Evolutionary conservation across 2,113 vertebrate genomes (phyloP).

Genomic region (Neofelis nebulosa): DNA sequence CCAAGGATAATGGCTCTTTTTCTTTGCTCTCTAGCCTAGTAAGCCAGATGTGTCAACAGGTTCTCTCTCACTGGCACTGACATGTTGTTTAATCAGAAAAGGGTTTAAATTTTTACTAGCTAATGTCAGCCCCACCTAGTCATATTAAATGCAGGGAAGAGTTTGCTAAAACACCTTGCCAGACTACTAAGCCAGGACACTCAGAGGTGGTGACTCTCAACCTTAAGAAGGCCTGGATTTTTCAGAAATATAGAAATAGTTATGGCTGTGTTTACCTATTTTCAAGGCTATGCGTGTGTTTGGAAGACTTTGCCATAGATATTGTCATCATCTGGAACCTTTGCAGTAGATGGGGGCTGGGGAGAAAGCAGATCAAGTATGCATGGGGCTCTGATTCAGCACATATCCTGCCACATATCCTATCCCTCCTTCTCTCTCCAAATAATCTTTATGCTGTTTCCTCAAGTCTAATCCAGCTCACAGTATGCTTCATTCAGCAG

Average conservation of each 20-base stretch:
- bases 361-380: not conserved
- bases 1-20: not conserved
- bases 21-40: not conserved
- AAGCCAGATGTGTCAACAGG: conserved; percentile 3
- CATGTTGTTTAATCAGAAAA: conserved; percentile 50
- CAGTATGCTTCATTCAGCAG: not conserved
- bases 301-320: not conserved
- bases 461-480: not conserved
- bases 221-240: not conserved
- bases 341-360: not conserved
- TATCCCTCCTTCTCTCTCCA: not conserved
- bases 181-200: not conserved
- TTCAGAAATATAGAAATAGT: not conserved
- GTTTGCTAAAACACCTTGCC: not conserved
- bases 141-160: conserved; percentile 23
- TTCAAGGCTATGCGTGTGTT: not conserved
- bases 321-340: not conserved
- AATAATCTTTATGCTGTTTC: not conserved
- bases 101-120: conserved; percentile 60
- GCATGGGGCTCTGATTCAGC: not conserved
- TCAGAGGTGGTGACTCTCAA: not conserved
- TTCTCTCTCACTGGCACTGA: conserved; percentile 21
- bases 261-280: not conserved
- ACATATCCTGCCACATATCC: not conserved
- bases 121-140: not conserved